phyloP scores from a whole-genome alignment of 2,113 vertebrate species.

The Lophotis ruficrista region DNA sequence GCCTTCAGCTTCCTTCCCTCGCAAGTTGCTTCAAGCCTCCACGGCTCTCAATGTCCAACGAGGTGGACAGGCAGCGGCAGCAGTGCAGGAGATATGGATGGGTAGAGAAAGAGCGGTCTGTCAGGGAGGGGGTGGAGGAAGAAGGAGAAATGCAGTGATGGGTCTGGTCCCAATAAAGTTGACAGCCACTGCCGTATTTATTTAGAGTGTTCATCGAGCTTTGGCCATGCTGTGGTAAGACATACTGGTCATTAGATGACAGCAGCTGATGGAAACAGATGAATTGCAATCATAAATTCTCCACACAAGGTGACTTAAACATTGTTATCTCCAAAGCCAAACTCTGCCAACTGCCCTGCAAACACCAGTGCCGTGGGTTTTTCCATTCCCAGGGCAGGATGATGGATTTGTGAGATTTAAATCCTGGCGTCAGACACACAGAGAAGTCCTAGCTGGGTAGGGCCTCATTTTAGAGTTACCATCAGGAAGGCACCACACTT shows the following conservation, averaged over 20 bases:
- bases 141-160: accelerated
- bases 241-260: background rate
- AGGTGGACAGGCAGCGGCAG: background rate
- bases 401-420: background rate
- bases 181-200: background rate
- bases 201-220: background rate
- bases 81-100: background rate
- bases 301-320: background rate
- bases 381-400: background rate
- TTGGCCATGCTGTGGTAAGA: background rate
- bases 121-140: background rate
- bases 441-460: background rate
- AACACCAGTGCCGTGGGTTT: background rate
- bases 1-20: background rate
- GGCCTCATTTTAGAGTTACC: background rate
- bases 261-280: background rate
- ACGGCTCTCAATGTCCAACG: accelerated
- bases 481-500: background rate
- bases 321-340: background rate
- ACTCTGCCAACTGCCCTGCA: background rate
- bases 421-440: background rate
- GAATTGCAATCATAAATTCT: background rate
- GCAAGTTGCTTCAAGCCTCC: background rate
- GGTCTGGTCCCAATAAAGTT: background rate
- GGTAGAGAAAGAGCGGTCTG: background rate